Evolutionary conservation across 2,113 vertebrate species (phyloP), one percentile per base, ranked within the genome.

Genomic region (Misgurnus mizolepis): DNA sequence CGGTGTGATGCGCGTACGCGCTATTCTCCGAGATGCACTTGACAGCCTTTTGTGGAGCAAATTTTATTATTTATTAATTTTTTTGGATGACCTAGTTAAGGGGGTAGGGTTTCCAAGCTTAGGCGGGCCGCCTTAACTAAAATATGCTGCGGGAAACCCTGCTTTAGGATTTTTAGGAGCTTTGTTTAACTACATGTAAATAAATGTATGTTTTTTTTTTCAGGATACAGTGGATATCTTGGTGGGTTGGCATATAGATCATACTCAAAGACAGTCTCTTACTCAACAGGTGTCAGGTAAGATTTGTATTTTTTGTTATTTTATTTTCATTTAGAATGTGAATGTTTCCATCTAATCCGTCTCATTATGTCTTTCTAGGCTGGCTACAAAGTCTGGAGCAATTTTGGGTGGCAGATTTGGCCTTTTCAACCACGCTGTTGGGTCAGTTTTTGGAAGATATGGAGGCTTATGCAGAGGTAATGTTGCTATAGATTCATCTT

Each of bases 221-320:
- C 45, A 99, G 98, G 98, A 99, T 91, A 99, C 97, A 0, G 98
- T 99, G 89, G 98, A 99, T 89, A 98, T 99, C 84, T 88, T 99
- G 86, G 98, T 99, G 79, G 98, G 98, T 71, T 99, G 98, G 97
- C 98, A 99, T 87, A 99, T 99, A 72, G 97, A 99, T 90, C 98
- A 98, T 86, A 99, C 98, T 74, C 98, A 99, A 94, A 98, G 95
- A 80, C 94, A 95, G 80, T 91, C 95, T 0, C 90, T 99, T 85
- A 99, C 98, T 0, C 94, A 94, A 6, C 97, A 98, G 70, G 97
- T 99, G 45, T 99, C 97, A 84, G 96, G 98, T 99, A 86, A 94
- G 95, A 73, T 40, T 40, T 3, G 5, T 9, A 11, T 17, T 17
- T 67, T 69, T 15, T 17, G 18, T 47, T 62, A 14, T 56, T 39